These are phyloP conservation scores for Antitype chi DNA, from an alignment of 2,888 invertebrate species.

Conservation along the genomic window DNA sequence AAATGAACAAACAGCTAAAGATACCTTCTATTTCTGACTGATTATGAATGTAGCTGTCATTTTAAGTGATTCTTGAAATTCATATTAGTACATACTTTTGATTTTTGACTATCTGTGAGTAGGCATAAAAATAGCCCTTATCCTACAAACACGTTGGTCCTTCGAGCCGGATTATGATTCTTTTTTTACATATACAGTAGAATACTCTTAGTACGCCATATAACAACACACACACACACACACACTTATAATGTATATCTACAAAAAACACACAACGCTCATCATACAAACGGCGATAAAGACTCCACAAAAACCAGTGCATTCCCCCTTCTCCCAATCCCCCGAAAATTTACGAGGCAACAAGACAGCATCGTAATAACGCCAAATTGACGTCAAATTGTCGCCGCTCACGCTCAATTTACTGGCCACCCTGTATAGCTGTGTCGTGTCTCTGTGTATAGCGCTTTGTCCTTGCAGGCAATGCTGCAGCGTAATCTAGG, in stretches of 20 bases:
- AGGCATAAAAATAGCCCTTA: not conserved
- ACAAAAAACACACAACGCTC: not conserved
- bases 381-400: slow-evolving; percentile 79
- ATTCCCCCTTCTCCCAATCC: slow-evolving; percentile 1
- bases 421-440: slow-evolving; percentile 39
- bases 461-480: slow-evolving; percentile 40
- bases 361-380: slow-evolving; percentile 76
- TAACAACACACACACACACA: too few species aligned
- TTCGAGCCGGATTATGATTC: too few species aligned
- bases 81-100: not conserved
- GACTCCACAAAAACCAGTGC: slow-evolving; percentile 19
- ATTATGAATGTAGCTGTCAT: not conserved
- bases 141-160: too few species aligned
- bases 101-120: not conserved
- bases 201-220: too few species aligned
- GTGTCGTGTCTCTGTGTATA: not conserved
- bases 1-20: slow-evolving; percentile 21
- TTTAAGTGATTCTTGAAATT: not conserved
- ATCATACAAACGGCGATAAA: slow-evolving; percentile 34
- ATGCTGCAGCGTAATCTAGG: slow-evolving; percentile 27
- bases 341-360: slow-evolving; percentile 70
- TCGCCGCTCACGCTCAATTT: slow-evolving; percentile 72
- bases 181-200: too few species aligned
- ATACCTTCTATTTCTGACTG: slow-evolving; percentile 17
- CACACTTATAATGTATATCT: not conserved